Conservation (phyloP, 1,140 invertebrate species). For the Lanistes nyassanus region DNA sequence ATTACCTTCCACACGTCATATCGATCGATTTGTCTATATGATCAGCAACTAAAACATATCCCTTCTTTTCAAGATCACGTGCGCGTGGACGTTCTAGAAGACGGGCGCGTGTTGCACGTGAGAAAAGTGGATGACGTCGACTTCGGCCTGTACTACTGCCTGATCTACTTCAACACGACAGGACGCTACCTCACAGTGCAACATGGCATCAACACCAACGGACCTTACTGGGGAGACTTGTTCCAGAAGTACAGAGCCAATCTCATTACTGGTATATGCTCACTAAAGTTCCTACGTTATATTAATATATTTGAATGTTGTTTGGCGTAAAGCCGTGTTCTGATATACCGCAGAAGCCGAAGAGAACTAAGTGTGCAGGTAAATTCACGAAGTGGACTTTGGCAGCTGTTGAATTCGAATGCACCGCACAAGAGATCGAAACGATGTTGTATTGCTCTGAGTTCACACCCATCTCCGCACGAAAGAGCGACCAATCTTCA, state of each 20-base stretch:
- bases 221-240: constrained; percentile 44
- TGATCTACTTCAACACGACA: constrained; percentile 26
- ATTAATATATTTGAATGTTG: no score
- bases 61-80: background rate
- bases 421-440: no score
- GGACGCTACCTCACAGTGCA: constrained; percentile 17
- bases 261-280: constrained; percentile 31
- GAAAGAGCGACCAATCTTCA: no score
- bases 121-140: constrained; percentile 42
- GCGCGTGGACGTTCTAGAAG: constrained; percentile 12
- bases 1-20: background rate
- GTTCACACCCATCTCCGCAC: no score
- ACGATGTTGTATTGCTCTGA: no score
- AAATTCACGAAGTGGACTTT: no score
- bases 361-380: no score
- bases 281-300: no score
- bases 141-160: constrained; percentile 53
- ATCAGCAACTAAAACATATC: background rate
- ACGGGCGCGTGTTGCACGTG: constrained; percentile 19
- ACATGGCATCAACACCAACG: constrained; percentile 49
- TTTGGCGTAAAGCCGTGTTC: no score
- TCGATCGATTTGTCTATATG: no score
- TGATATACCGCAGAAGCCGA: no score
- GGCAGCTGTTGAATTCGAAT: no score
- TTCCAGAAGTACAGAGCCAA: constrained; percentile 38